Base-by-base conservation (phyloP, 1,140 invertebrate species). In the Drosophila arawakana region DNA sequence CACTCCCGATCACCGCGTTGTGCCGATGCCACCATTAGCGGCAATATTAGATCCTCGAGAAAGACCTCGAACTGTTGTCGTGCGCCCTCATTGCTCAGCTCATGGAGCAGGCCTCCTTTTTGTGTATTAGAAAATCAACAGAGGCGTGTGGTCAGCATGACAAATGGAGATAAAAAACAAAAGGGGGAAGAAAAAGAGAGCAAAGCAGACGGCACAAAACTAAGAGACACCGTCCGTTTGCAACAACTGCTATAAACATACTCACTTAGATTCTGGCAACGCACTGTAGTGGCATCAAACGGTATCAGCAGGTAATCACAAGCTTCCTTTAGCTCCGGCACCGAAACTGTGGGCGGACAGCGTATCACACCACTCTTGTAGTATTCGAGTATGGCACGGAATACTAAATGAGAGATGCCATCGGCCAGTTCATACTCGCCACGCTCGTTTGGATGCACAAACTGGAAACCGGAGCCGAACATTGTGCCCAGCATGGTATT, bases 341-440 rank as follows among this genome's bases (percentile, higher is more conserved):
- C 97, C 3, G 96, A 95, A 3, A 98, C 96, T 50, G 95, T 95
- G 3, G 94, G 94, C 2, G 97, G 97, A 91, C 97, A 98, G 41
- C 96, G 94, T 55, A 99, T 97, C 1, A 96, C 92, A 5, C 97
- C 97, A 62, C 95, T 95, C 73, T 97, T 96, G 93, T 99, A 99
- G 93, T 97, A 99, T 75, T 99, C 99, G 80, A 99, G 93, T 84
- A 99, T 98, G 0, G 98, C 96, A 47, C 98, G 94, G 91, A 99
- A 99, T 3, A 99, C 96, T 46, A 97, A 96, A 0, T 98, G 97
- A 0, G 98, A 98, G 74, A 99, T 98, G 0, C 99, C 99, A 74
- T 99, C 98, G n/a, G 98, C 98, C 21, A 99, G 97, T 90, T 99
- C 97, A 93, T 97, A 99, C 93, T 99, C 99, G 2, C 99, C 98